These are phyloP conservation scores for Notothenia rossii DNA, from an alignment of 2,113 vertebrate species.

Conservation along the genomic window DNA sequence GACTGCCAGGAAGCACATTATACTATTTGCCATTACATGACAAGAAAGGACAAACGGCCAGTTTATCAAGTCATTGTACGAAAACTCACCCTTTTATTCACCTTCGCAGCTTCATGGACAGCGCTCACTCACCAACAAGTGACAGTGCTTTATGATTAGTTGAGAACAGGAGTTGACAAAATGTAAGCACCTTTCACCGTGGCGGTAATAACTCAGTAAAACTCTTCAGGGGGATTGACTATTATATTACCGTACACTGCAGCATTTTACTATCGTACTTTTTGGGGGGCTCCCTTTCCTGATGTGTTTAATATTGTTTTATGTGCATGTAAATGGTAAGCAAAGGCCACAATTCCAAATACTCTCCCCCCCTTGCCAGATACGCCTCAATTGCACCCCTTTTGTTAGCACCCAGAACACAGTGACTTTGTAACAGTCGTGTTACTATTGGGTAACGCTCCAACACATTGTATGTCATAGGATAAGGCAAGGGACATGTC, in stretches of 20 bases:
- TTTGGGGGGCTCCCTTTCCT: too few relatives aligned
- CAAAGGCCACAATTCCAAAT: too few relatives aligned
- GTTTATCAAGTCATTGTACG: not conserved
- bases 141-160: not conserved
- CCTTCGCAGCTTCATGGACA: slow-evolving; percentile 32
- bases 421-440: too few relatives aligned
- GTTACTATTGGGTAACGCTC: too few relatives aligned
- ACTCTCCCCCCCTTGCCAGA: too few relatives aligned
- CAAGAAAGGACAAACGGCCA: not conserved
- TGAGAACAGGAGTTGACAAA: not conserved
- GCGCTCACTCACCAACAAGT: not conserved
- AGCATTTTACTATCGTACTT: not conserved
- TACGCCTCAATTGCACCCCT: too few relatives aligned
- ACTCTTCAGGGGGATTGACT: not conserved
- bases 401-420: too few relatives aligned
- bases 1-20: not conserved
- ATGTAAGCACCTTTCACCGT: not conserved
- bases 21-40: not conserved
- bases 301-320: too few relatives aligned
- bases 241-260: not conserved
- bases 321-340: too few relatives aligned
- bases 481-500: too few relatives aligned
- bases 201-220: slow-evolving; percentile 1
- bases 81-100: not conserved
- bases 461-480: too few relatives aligned